Evolutionary conservation across 2,113 vertebrate genomes (phyloP), one percentile per base, ranked within the genome.

Genomic region (Hemicordylus capensis): DNA sequence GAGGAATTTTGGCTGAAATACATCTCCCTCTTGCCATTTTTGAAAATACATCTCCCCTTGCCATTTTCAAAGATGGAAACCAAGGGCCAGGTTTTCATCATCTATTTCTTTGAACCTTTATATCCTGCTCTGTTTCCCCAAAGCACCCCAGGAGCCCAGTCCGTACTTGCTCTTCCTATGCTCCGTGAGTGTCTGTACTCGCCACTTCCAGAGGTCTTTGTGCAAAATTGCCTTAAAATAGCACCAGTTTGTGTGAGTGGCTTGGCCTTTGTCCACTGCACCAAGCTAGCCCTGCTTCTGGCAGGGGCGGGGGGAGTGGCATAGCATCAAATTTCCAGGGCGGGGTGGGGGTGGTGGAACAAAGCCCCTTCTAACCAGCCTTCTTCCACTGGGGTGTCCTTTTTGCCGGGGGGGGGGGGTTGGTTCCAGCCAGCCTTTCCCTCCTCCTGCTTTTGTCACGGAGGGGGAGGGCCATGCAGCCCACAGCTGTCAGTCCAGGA

Each of bases 391-490:
- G 20, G 17, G 76, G 4, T 15, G 56, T 3, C 58, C 1, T 44
- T n/a, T 26, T 78, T 8, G 39, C 15, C 15, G 6, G 37, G 1
- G 37, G 6, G 12, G 4, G 34, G 2, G 2, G 5, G 0, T 10
- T 12, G 15, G 4, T 2, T 14, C 66, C 66, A 2, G 34, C 31
- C 48, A 2, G 3, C 14, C 17, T 3, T 4, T 6, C 39, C 34
- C 66, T 22, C 22, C 34, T 66, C 3, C 1, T 31, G 22, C 42
- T 7, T 59, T 28, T 59, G 76, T n/a, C 76, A 37, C 51, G 8
- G 1, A 42, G 51, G 51, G 34, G 31, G 58, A 46, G 42, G n/a
- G 28, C n/a, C 2, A 79, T 64, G 48, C 67, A 11, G 42, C 64
- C 10, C 34, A 37, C 76, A 31, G 24, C 34, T 39, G 14, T 75